Base-by-base conservation (phyloP, 2,113 vertebrate species). In the Rynchops niger region DNA sequence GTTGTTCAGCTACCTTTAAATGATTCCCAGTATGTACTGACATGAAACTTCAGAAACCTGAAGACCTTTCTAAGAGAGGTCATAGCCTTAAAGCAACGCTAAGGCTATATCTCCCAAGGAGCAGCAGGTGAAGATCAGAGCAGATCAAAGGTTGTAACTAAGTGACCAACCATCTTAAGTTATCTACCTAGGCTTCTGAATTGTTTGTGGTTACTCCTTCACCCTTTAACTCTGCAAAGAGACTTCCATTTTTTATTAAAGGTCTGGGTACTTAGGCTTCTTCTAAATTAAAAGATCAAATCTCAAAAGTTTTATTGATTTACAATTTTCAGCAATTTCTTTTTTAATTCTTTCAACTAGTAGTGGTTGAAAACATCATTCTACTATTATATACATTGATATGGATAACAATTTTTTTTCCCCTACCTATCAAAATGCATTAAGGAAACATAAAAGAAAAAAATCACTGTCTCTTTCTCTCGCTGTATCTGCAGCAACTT, bases 401-500 rank as follows among this genome's bases (percentile, higher is more conserved):
- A 65, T 76, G 20, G 47, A 17, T 80, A 88, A 66, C 72, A 88
- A 40, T 95, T 96, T 86, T 97, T 90, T 58, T 58, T 40, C 40
- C 19, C n/a, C 21, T 85, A 43, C 14, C 81, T 84, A 84, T 81
- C 88, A 96, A 97, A 97, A 86, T 88, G 84, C 25, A 95, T 94
- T 94, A 97, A 93, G 92, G 79, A 97, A 95, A 94, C 80, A 52
- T 70, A 84, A 95, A 93, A 92, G 55, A 91, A 93, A 74, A 96
- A 81, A 76, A 61, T 47, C 43, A 36, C 77, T 34, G 66, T 66
- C 61, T 69, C 76, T 83, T 89, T 94, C 53, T 66, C 65, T 96
- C 94, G 86, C 43, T 95, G 61, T 93, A 95, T 91, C 85, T 97
- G 74, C 56, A 95, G 96, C 45, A 97, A 97, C 88, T 95, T 97